phyloP scores from a whole-genome alignment of 1,140 invertebrate genomes.

The Procambarus clarkii region DNA sequence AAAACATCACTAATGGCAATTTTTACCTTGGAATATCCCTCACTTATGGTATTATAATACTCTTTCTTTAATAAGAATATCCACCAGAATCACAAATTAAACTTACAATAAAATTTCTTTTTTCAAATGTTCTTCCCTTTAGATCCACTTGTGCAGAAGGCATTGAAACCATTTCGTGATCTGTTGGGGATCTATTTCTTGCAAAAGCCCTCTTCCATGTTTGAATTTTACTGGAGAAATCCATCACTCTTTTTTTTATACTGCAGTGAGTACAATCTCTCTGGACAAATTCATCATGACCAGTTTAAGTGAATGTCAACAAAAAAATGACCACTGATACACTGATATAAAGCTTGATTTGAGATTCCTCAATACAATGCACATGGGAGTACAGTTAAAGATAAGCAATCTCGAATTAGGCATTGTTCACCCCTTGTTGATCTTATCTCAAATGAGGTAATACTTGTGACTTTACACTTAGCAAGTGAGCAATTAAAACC shows the following conservation, averaged over 20 bases:
- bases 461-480: not conserved
- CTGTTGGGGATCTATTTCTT: not conserved
- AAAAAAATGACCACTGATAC: not conserved
- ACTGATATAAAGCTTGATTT: not conserved
- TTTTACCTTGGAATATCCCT: not conserved
- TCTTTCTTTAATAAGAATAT: not conserved
- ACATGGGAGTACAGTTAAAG: not conserved
- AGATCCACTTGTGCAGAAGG: not conserved
- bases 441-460: not conserved
- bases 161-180: not conserved
- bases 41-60: not conserved
- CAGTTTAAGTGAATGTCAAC: not conserved
- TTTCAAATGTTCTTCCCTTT: slow-evolving; percentile 7
- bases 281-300: not conserved
- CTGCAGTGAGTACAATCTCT: not conserved
- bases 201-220: not conserved
- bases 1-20: not conserved
- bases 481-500: too few relatives aligned
- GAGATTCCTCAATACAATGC: not conserved
- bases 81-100: not conserved
- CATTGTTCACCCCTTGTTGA: not conserved
- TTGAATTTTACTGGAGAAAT: not conserved
- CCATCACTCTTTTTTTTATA: not conserved
- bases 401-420: not conserved
- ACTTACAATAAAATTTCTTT: slow-evolving; percentile 5